A percentile compares a stretch with the other conserved stretches of the same genome.
These are phyloP conservation scores for Amiota minor DNA, from an alignment of 2,888 invertebrate species.

Conservation along the genomic window DNA sequence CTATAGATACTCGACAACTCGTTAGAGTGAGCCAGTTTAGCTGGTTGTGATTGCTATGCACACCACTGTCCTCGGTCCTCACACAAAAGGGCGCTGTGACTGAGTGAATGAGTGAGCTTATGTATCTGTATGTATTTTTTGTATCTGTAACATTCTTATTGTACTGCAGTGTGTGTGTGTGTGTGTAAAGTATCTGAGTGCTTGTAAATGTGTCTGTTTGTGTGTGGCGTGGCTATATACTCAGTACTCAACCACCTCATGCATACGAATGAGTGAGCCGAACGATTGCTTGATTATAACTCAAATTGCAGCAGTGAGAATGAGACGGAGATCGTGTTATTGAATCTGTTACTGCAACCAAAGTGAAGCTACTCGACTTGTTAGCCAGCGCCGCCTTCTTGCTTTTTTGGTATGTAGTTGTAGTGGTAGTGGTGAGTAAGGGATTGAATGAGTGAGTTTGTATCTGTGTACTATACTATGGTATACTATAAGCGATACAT, in stretches of 20 bases:
- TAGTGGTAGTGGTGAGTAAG: constrained; percentile 38
- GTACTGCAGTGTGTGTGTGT: neutral
- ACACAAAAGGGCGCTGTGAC: neutral
- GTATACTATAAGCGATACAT: constrained; percentile 30
- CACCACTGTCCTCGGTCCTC: constrained; percentile 4
- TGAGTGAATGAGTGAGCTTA: neutral
- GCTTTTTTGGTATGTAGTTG: constrained; percentile 51
- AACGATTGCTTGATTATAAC: neutral
- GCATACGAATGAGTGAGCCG: constrained; percentile 8
- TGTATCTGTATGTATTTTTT: neutral
- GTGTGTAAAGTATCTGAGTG: constrained; percentile 2
- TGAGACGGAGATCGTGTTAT: constrained; percentile 43
- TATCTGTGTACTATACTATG: constrained; percentile 2
- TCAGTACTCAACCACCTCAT: constrained; percentile 19
- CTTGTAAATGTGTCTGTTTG: neutral
- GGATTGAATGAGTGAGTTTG: constrained; percentile 28
- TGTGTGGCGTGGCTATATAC: neutral
- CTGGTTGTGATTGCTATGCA: neutral
- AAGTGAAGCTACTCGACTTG: constrained; percentile 57
- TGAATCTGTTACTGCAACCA: constrained; percentile 7
- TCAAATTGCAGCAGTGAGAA: constrained; percentile 31
- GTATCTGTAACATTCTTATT: constrained; percentile 1
- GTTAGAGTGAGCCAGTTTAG: constrained; percentile 12
- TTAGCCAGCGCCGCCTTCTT: constrained; percentile 55
- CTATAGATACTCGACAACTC: neutral